phyloP scores from a whole-genome alignment of 2,888 invertebrate genomes.

The Magallana nippona region DNA sequence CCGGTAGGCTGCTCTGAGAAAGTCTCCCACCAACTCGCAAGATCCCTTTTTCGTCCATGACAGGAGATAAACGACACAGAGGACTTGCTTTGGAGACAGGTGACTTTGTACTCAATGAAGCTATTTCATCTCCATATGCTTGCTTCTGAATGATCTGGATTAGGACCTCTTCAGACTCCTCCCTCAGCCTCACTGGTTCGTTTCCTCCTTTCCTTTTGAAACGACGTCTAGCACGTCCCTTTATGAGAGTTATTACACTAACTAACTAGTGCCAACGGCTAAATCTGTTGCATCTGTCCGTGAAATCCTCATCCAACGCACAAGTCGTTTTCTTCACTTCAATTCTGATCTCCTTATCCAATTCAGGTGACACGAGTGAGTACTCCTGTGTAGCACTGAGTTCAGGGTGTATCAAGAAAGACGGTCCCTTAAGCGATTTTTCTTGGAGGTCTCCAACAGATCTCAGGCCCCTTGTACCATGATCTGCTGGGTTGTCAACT shows the following conservation, averaged over 20 bases:
- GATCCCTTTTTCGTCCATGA: no score
- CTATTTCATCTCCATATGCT: no score
- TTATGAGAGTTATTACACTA: background rate
- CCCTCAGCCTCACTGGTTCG: no score
- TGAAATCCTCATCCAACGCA: background rate
- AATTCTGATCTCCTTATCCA: conserved; percentile 1
- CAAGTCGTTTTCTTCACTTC: background rate
- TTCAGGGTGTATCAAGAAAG: no score
- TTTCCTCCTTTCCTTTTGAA: no score
- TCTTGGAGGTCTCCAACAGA: background rate
- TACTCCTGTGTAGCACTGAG: background rate
- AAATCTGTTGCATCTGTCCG: background rate
- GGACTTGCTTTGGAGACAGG: no score
- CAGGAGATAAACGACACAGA: no score
- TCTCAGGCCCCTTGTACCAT: background rate
- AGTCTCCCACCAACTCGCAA: background rate
- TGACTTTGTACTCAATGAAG: no score
- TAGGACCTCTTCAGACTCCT: no score
- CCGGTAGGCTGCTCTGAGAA: no score
- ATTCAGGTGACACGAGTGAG: background rate
- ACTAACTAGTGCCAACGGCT: background rate
- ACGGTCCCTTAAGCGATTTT: background rate
- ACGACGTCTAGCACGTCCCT: no score
- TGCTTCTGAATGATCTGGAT: no score
- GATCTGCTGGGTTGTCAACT: conserved; percentile 27